A percentile compares a stretch with the other conserved stretches of the same genome.
These are phyloP conservation scores for Micoletzkya japonica DNA, from an alignment of 2,888 invertebrate species.

Conservation along the genomic window DNA sequence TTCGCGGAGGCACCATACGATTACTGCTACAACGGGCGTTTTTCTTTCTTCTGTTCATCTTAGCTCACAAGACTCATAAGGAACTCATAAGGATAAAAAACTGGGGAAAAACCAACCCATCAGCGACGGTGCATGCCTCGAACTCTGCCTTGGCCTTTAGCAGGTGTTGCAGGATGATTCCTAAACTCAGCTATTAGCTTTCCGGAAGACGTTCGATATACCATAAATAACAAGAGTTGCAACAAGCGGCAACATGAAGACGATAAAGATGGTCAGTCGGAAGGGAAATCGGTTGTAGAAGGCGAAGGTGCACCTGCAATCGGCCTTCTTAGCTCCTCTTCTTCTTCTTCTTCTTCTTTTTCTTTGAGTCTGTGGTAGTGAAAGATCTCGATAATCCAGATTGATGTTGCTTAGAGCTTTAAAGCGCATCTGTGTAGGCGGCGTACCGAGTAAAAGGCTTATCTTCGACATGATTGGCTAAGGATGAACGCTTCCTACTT, in stretches of 20 bases:
- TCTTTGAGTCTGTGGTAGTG: too few species aligned
- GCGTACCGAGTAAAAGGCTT: too few species aligned
- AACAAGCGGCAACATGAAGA: slow-evolving; percentile 57
- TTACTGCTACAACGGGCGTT: too few species aligned
- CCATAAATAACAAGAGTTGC: slow-evolving; percentile 49
- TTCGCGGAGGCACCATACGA: slow-evolving; percentile 29
- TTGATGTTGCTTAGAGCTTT: too few species aligned
- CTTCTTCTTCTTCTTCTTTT: background rate
- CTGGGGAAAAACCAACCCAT: background rate
- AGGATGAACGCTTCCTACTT: too few species aligned
- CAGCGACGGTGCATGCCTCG: slow-evolving; percentile 31
- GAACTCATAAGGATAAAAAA: background rate
- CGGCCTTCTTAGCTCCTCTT: background rate
- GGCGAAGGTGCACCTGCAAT: slow-evolving; percentile 40
- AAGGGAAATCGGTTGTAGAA: slow-evolving; percentile 56
- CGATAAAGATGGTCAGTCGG: slow-evolving; percentile 51
- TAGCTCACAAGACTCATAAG: background rate
- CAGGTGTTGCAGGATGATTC: slow-evolving; percentile 49
- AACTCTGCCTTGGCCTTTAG: slow-evolving; percentile 59
- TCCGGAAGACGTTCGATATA: background rate
- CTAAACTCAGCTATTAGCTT: slow-evolving; percentile 29
- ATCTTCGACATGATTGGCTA: too few species aligned
- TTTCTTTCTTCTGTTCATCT: background rate
- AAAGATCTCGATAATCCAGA: too few species aligned
- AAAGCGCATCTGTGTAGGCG: too few species aligned